A percentile compares a stretch with the other conserved stretches of the same genome.
phyloP scores from a whole-genome alignment of 2,113 vertebrate genomes.

The Trogon melanurus region DNA sequence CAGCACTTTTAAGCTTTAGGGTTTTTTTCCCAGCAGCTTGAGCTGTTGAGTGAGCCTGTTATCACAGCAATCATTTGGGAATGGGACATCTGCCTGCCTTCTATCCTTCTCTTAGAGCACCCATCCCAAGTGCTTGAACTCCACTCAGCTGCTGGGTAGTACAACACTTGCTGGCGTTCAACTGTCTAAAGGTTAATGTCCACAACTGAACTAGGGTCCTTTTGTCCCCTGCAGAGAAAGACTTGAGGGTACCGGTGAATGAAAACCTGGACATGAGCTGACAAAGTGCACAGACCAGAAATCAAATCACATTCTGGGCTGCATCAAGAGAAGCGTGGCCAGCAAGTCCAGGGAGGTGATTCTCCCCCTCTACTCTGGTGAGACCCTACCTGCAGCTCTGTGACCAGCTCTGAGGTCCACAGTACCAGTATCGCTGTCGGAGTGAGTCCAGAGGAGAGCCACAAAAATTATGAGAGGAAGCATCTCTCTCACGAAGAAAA shows the following conservation, averaged over 20 bases:
- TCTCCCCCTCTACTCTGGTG: fast-evolving
- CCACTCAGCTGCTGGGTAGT: background rate
- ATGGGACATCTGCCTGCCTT: background rate
- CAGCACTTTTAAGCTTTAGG: background rate
- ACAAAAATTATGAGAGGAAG: background rate
- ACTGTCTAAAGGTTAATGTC: background rate
- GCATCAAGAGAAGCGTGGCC: background rate
- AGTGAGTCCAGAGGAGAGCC: background rate
- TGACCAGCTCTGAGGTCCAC: fast-evolving
- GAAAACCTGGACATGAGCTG: background rate
- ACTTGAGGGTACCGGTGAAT: background rate
- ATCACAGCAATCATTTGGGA: background rate
- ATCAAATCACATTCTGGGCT: fast-evolving
- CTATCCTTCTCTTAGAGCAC: background rate
- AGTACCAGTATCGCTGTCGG: background rate
- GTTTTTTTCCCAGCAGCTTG: background rate
- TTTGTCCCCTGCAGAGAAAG: background rate
- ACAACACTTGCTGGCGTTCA: background rate
- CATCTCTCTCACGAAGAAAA: background rate
- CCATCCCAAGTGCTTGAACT: background rate
- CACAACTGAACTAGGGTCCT: background rate
- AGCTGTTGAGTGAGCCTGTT: background rate
- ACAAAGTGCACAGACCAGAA: background rate
- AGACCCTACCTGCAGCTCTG: background rate
- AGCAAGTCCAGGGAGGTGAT: background rate